phyloP scores from a whole-genome alignment of 2,888 invertebrate genomes.

The Caenorhabditis angaria region DNA sequence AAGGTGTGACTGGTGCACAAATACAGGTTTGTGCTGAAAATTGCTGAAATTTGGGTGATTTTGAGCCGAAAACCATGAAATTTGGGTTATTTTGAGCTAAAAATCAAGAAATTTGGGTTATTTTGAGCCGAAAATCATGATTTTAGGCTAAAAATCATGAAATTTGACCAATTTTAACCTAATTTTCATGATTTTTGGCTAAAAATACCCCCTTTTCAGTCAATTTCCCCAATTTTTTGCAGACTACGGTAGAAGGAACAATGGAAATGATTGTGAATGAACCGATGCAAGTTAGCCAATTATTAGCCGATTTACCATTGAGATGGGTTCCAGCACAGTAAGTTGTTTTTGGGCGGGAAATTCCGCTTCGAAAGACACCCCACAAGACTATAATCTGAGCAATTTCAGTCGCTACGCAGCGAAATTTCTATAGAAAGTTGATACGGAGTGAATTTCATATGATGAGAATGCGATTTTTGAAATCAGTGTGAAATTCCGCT shows the following conservation, averaged over 20 bases:
- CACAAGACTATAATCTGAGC: no score
- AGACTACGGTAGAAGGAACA: constrained; percentile 19
- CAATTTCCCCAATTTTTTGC: no score
- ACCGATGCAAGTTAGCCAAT: constrained; percentile 35
- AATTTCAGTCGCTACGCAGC: no score
- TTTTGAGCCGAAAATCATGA: no score
- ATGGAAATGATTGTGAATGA: constrained; percentile 28
- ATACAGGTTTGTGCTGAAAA: background rate
- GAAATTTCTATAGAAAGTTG: no score
- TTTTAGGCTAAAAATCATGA: constrained; percentile 9
- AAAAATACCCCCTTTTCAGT: no score
- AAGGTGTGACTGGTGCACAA: constrained; percentile 3
- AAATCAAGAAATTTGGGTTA: constrained; percentile 11
- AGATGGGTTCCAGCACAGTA: constrained; percentile 41
- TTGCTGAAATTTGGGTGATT: constrained; percentile 7
- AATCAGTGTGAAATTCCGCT: no score
- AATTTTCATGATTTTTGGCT: no score
- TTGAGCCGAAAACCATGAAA: no score
- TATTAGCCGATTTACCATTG: constrained; percentile 37
- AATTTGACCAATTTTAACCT: background rate
- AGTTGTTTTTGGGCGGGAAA: background rate
- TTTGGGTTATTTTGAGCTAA: background rate
- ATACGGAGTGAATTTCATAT: no score
- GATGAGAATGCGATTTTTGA: no score
- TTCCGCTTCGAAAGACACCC: background rate